Conservation (phyloP, 2,797 vertebrate genomes). For the Girardinus metallicus region DNA sequence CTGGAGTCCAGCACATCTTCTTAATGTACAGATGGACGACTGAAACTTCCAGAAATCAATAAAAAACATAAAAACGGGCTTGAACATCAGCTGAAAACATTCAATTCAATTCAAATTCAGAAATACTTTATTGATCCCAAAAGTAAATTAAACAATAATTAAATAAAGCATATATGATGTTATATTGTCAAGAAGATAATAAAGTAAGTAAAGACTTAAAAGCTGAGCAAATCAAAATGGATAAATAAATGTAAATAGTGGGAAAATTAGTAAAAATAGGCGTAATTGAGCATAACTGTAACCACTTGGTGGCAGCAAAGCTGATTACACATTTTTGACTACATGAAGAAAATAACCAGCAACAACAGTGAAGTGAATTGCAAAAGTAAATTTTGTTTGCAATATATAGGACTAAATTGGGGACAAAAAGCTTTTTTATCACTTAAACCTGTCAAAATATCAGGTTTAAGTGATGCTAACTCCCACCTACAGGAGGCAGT, state of each 20-base stretch:
- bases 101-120: too few species aligned
- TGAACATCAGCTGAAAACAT: background rate
- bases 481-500: background rate
- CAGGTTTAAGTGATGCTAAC: background rate
- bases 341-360: background rate
- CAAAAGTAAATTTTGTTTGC: background rate
- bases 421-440: background rate
- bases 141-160: too few species aligned
- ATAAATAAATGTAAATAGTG: background rate
- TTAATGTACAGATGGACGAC: slow-evolving; percentile 55
- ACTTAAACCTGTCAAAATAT: background rate
- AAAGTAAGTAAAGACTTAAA: background rate
- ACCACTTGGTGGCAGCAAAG: background rate
- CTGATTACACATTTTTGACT: background rate
- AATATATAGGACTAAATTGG: background rate
- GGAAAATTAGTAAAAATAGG: background rate
- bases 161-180: background rate
- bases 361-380: background rate
- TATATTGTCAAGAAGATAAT: background rate
- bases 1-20: slow-evolving; percentile 62
- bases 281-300: background rate
- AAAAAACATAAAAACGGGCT: background rate
- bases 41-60: background rate
- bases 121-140: too few species aligned
- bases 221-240: background rate